phyloP scores from a whole-genome alignment of 2,888 invertebrate genomes.

The Euclidia mi region DNA sequence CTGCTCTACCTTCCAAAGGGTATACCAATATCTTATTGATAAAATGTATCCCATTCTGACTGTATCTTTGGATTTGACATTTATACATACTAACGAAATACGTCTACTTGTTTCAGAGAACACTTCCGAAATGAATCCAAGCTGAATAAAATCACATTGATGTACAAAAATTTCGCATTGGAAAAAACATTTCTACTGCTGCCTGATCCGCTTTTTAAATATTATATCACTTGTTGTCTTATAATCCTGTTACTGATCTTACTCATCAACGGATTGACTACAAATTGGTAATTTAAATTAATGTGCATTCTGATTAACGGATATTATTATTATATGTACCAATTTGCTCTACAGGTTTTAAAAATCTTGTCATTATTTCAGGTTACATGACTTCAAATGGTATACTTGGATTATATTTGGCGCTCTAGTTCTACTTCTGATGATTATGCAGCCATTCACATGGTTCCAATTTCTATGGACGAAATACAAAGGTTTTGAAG shows the following conservation, averaged over 20 bases:
- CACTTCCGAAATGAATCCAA: constrained; percentile 91
- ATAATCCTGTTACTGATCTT: constrained; percentile 75
- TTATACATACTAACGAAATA: background rate
- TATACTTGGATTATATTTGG: constrained; percentile 71
- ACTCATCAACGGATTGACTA: constrained; percentile 79
- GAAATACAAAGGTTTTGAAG: constrained; percentile 83
- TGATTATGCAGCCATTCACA: constrained; percentile 91
- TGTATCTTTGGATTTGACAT: too few species aligned
- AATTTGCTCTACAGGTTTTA: background rate
- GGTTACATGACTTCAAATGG: constrained; percentile 75
- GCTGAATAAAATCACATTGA: constrained; percentile 87
- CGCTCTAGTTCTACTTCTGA: constrained; percentile 63
- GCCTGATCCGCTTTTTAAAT: constrained; percentile 96
- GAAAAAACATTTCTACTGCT: constrained; percentile 94
- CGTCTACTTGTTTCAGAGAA: constrained; percentile 90
- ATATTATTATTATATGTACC: too few species aligned
- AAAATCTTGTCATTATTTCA: constrained; percentile 61
- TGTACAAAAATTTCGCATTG: constrained; percentile 86
- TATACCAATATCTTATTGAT: too few species aligned
- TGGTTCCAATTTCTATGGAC: constrained; percentile 95
- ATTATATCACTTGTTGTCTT: constrained; percentile 89
- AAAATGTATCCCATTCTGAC: too few species aligned
- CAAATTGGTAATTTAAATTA: constrained; percentile 83
- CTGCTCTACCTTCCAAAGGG: too few species aligned
- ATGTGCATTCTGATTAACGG: too few species aligned